A percentile compares a stretch with the other conserved stretches of the same genome.
Evolutionary conservation across 2,888 invertebrate genomes (phyloP).

Genomic region (Melinaea marsaeus): DNA sequence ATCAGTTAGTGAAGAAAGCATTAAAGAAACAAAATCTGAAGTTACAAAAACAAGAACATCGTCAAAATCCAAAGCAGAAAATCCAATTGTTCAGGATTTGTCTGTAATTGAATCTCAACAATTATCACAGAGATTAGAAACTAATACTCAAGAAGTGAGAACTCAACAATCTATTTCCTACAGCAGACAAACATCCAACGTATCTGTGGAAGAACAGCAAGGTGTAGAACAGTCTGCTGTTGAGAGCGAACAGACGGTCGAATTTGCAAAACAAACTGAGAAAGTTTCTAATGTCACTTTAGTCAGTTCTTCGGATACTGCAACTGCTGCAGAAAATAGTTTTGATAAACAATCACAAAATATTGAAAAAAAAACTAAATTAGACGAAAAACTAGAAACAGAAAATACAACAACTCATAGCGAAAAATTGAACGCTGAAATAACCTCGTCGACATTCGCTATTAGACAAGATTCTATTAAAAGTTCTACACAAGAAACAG

Average conservation of each 20-base stretch:
- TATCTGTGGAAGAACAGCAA: constrained; percentile 20
- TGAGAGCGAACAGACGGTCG: constrained; percentile 12
- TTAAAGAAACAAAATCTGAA: constrained; percentile 8
- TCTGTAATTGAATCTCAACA: constrained; percentile 27
- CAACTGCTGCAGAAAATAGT: background rate
- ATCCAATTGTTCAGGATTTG: constrained; percentile 27
- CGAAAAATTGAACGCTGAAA: no score
- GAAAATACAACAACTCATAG: background rate
- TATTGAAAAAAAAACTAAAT: background rate
- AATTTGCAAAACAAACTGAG: constrained; percentile 3
- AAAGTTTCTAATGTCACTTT: background rate
- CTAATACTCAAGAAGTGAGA: constrained; percentile 6
- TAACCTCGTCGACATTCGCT: no score
- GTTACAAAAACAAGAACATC: constrained; percentile 27
- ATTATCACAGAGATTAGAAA: constrained; percentile 14
- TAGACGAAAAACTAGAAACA: background rate
- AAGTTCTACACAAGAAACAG: no score
- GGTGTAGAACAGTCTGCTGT: constrained; percentile 15
- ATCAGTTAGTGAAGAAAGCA: constrained; percentile 1
- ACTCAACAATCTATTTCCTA: constrained; percentile 25
- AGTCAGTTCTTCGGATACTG: background rate
- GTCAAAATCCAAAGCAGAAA: constrained; percentile 38
- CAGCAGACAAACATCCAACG: constrained; percentile 28
- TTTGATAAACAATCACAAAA: background rate
- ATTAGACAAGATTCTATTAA: no score